phyloP scores from a whole-genome alignment of 2,888 invertebrate genomes.

The Lithosia quadra region DNA sequence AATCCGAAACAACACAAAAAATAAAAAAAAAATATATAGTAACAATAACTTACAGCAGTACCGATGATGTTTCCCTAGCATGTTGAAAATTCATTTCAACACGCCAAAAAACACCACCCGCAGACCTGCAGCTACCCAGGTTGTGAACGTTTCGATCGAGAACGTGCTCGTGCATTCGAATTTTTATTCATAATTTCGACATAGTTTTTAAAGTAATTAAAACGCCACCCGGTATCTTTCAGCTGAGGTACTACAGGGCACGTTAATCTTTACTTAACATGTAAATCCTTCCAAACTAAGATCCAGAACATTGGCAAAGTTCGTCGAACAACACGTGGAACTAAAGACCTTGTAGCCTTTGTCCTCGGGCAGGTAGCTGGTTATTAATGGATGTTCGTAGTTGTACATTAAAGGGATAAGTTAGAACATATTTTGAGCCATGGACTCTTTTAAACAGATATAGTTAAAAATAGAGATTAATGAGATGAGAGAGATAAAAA shows the following conservation, averaged over 20 bases:
- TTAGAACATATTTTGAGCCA: background rate
- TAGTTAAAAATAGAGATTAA: too few species aligned
- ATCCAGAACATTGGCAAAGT: conserved; percentile 22
- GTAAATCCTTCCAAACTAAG: conserved; percentile 24
- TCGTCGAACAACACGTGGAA: conserved; percentile 22
- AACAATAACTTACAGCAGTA: too few species aligned
- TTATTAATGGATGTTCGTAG: conserved; percentile 8
- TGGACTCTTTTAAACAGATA: background rate
- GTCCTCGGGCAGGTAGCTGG: conserved; percentile 9
- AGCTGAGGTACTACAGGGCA: background rate
- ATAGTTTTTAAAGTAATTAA: background rate
- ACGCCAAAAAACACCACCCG: too few species aligned
- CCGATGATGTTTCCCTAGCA: too few species aligned
- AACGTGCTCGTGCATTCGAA: too few species aligned
- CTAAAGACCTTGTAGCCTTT: conserved; percentile 15
- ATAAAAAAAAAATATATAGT: too few species aligned
- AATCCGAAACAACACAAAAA: too few species aligned
- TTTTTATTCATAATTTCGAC: too few species aligned
- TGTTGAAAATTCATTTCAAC: too few species aligned
- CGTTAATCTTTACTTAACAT: conserved; percentile 23
- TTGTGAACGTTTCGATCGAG: too few species aligned
- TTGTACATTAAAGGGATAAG: background rate
- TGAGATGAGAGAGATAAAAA: too few species aligned
- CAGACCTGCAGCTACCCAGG: too few species aligned
- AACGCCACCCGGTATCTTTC: background rate